Base-by-base conservation (phyloP, 2,797 vertebrate genomes). In the Gymnothorax javanicus region DNA sequence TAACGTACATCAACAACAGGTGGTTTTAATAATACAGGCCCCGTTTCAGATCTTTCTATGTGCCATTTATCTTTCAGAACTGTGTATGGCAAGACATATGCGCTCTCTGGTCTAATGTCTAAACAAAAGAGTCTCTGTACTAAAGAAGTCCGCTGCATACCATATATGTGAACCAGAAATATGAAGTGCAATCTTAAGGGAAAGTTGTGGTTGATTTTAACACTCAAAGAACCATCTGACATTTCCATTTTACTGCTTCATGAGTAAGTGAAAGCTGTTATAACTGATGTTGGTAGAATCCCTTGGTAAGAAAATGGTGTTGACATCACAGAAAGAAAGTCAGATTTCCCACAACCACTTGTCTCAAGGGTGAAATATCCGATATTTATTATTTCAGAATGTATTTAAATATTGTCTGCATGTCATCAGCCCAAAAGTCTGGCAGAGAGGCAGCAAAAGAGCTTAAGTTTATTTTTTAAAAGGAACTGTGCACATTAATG, bases 1-100 rank as follows among this genome's bases (percentile, higher is more conserved):
- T 85, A 88, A 87, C 85, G 75, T 90, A 89, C 84, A 85, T 86
- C 87, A 9, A 67, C 64, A 84, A 71, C 91, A 91, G 89, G 89
- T 91, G 91, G 87, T 91, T 92, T 75, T 84, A 90, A 90, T 91
- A 89, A 75, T 56, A 20, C 59, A 81, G 69, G 82, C 79, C 56
- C 82, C 64, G 85, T 81, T 67, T 84, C 64, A 85, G 59, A 58
- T 62, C 43, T 84, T 83, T 84, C n/a, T 59, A 7, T 27, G 15
- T 9, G 73, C 73, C 73, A 50, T 50, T 33, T 77, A 56, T 81
- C 50, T 54, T 81, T 81, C 77, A 81, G 52, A 81, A n/a, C 77
- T 56, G 52, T 56, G 15, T 81, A 79, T n/a, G 52, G 52, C 33
- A 20, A 77, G 71, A 75, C 43, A 79, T 77, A 20, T 17, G 43